Evolutionary conservation across 2,888 invertebrate species (phyloP), one percentile per base, ranked within the genome.

Genomic region (Lottia scabra): DNA sequence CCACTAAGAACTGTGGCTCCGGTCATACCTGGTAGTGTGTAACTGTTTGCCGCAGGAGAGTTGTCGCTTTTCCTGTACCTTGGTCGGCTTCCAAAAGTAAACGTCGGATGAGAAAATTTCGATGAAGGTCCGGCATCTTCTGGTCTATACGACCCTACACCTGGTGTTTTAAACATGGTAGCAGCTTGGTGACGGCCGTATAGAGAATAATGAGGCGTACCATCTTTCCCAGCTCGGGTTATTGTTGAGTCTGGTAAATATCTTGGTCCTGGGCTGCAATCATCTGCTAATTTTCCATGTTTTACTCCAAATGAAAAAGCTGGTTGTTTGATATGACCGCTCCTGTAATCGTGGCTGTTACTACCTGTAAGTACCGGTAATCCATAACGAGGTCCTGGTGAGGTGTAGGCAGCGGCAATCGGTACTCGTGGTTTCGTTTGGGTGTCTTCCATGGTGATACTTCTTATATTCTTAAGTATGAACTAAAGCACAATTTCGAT

Each of bases 61-160:
- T 85, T 82, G 76, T 89, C 89, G 26, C 85, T 83, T 63, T 78
- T 76, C 71, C 86, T 76, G 72, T 82, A 75, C 72, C 80, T 77
- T 75, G 85, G 84, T 38, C 88, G 77, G 3, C 78, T 79, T 30
- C 89, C 89, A 73, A 90, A 89, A 76, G 85, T 83, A 80, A 86
- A 88, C 23, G 80, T 76, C 43, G 90, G 88, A 12, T 83, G 80
- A 64, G 76, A 78, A 75, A 69, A 75, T 38, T 82, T 78, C 19
- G 84, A 78, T 1, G 82, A 73, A n/a, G 84, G 83, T n/a, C 86
- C 87, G 15, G 80, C 71, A 16, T 69, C 69, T 72, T 88, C 88
- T 8, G 88, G 88, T 46, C 78, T 81, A 82, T 89, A 89, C 23
- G 87, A 81, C 5, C 89, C 89, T 1, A 89, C 89, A n/a, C 89